phyloP scores from a whole-genome alignment of 2,888 invertebrate genomes.

The Drosophila acutilabella region DNA sequence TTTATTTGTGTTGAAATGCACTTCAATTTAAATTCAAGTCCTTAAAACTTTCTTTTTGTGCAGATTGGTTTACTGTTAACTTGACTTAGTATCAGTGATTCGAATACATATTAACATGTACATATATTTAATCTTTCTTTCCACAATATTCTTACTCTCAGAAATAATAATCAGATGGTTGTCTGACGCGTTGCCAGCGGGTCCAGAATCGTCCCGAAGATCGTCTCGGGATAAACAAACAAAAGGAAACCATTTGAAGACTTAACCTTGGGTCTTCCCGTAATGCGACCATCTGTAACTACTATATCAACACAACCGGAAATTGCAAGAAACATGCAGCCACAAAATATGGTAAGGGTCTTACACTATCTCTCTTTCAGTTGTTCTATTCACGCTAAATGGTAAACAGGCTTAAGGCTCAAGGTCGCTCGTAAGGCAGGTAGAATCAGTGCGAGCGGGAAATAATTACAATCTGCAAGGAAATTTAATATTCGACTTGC shows the following conservation, averaged over 20 bases:
- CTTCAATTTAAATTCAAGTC: conserved; percentile 12
- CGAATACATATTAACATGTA: neutral
- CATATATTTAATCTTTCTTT: neutral
- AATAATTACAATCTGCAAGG: no score
- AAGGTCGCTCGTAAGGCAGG: neutral
- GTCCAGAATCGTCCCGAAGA: conserved; percentile 79
- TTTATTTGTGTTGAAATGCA: neutral
- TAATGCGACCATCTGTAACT: conserved; percentile 82
- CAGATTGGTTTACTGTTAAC: neutral
- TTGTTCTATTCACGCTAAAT: neutral
- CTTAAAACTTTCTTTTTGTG: neutral
- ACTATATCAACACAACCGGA: conserved; percentile 78
- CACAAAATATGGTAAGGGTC: conserved; percentile 82
- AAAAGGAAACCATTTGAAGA: conserved; percentile 41
- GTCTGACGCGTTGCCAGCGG: conserved; percentile 84
- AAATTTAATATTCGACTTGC: no score
- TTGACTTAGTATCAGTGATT: no score
- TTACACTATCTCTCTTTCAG: no score
- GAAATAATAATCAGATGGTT: conserved; percentile 79
- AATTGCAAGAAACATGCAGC: conserved; percentile 83
- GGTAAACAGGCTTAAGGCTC: neutral
- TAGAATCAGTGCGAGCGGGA: no score
- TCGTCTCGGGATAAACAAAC: conserved; percentile 36
- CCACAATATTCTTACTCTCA: conserved; percentile 7
- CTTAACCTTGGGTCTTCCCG: conserved; percentile 42